Conservation (phyloP, 2,888 invertebrate species). For the Spodoptera picta region DNA sequence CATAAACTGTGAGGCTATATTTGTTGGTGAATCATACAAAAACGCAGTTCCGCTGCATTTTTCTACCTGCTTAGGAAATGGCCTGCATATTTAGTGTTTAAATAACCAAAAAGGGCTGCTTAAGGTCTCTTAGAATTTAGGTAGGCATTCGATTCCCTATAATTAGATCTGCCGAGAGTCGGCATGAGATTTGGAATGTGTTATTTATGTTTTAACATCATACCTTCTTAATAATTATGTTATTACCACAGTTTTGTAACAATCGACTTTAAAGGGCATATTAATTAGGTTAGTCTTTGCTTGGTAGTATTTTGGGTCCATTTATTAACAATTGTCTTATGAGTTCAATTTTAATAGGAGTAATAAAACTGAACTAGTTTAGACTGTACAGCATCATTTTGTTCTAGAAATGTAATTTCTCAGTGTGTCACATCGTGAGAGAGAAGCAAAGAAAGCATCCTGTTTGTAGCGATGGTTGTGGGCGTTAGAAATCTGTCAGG, state of each 20-base stretch:
- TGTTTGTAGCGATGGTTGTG: slow-evolving; percentile 41
- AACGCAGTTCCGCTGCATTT: slow-evolving; percentile 63
- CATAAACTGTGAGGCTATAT: slow-evolving; percentile 32
- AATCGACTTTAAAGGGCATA: too few species aligned
- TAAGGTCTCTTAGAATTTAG: slow-evolving; percentile 30
- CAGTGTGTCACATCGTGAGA: slow-evolving; percentile 37
- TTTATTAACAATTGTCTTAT: not conserved
- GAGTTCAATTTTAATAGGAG: not conserved
- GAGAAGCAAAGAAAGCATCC: slow-evolving; percentile 46
- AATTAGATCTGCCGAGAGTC: slow-evolving; percentile 10
- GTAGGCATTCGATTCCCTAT: slow-evolving; percentile 27
- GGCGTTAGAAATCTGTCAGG: slow-evolving; percentile 46
- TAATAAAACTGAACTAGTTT: slow-evolving; percentile 1
- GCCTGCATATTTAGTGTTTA: slow-evolving; percentile 50
- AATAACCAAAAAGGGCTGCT: slow-evolving; percentile 29
- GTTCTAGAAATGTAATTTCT: slow-evolving; percentile 19
- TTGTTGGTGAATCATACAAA: slow-evolving; percentile 67
- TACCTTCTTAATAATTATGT: too few species aligned
- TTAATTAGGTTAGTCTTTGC: too few species aligned
- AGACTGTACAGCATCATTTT: slow-evolving; percentile 7
- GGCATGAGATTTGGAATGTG: not conserved
- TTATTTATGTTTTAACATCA: slow-evolving; percentile 9
- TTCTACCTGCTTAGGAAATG: slow-evolving; percentile 49
- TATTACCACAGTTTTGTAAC: too few species aligned
- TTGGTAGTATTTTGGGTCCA: slow-evolving; percentile 1